phyloP scores from a whole-genome alignment of 2,888 invertebrate genomes.

The Drosophila diplacantha region DNA sequence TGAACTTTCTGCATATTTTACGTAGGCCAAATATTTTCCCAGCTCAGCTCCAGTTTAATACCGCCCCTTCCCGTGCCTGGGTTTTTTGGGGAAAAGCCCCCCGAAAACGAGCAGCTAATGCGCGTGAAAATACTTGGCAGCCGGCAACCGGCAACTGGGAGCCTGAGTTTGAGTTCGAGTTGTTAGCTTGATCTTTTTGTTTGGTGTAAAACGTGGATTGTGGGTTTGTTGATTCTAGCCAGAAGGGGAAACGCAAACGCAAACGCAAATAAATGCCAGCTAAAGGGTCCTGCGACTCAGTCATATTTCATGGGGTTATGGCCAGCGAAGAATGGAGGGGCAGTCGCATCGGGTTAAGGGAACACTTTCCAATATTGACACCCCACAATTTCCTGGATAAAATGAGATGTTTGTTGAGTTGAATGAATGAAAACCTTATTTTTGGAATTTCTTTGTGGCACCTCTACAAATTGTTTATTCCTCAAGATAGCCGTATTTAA shows the following conservation, averaged over 20 bases:
- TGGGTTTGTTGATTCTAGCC: slow-evolving; percentile 25
- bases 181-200: slow-evolving; percentile 30
- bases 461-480: slow-evolving; percentile 1
- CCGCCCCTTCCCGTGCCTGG: background rate
- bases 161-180: slow-evolving; percentile 11
- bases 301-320: slow-evolving; percentile 13
- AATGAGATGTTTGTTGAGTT: slow-evolving; percentile 13
- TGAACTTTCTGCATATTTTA: slow-evolving; percentile 61
- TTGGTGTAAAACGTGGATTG: slow-evolving; percentile 21
- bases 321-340: background rate
- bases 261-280: slow-evolving; percentile 15
- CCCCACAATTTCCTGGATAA: slow-evolving; percentile 13
- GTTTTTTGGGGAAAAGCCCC: slow-evolving; percentile 5
- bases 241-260: slow-evolving; percentile 9
- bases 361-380: slow-evolving; percentile 19
- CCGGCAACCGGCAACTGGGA: slow-evolving; percentile 8
- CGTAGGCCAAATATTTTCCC: slow-evolving; percentile 36
- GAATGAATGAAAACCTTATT: background rate
- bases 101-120: slow-evolving; percentile 48
- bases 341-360: background rate
- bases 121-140: slow-evolving; percentile 48
- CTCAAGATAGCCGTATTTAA: background rate
- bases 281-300: slow-evolving; percentile 3
- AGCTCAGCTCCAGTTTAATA: slow-evolving; percentile 7
- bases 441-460: background rate